Evolutionary conservation across 2,888 invertebrate species (phyloP).

Genomic region (Apomyelois bistriatella): DNA sequence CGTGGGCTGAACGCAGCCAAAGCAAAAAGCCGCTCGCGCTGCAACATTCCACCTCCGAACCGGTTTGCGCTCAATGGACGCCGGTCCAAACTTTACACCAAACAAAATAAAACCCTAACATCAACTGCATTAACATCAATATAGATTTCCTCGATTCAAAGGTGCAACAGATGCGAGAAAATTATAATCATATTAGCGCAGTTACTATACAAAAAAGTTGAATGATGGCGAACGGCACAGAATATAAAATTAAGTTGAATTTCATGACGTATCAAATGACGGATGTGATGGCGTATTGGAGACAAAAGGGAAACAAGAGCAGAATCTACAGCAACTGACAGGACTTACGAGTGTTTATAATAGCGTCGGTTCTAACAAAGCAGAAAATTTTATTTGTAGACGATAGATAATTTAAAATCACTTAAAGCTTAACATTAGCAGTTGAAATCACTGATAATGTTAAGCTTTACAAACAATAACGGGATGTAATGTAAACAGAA

Average conservation of each 20-base stretch:
- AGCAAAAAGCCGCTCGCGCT: slow-evolving; percentile 65
- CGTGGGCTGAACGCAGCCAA: slow-evolving; percentile 61
- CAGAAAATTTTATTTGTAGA: neutral
- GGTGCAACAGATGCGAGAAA: slow-evolving; percentile 40
- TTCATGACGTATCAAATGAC: slow-evolving; percentile 41
- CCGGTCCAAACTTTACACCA: slow-evolving; percentile 41
- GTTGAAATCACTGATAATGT: neutral
- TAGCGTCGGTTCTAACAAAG: neutral
- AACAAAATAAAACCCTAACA: slow-evolving; percentile 42
- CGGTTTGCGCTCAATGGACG: slow-evolving; percentile 70
- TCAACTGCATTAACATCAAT: slow-evolving; percentile 27
- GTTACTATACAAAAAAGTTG: slow-evolving; percentile 62
- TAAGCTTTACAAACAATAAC: slow-evolving; percentile 8
- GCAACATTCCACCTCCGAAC: slow-evolving; percentile 70
- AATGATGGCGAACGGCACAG: slow-evolving; percentile 50
- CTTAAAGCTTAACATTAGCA: neutral
- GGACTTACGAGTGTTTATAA: neutral
- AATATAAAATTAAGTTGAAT: slow-evolving; percentile 45
- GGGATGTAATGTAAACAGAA: slow-evolving; percentile 8
- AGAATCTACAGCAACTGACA: slow-evolving; percentile 6
- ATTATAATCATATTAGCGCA: slow-evolving; percentile 67
- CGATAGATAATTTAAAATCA: neutral
- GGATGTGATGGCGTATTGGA: slow-evolving; percentile 43
- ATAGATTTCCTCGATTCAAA: slow-evolving; percentile 22
- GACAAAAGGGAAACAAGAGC: slow-evolving; percentile 33